A percentile compares a stretch with the other conserved stretches of the same genome.
These are phyloP conservation scores for Patiria pectinifera DNA, from an alignment of 53 echinoderm and acorn worm species.

Conservation along the genomic window DNA sequence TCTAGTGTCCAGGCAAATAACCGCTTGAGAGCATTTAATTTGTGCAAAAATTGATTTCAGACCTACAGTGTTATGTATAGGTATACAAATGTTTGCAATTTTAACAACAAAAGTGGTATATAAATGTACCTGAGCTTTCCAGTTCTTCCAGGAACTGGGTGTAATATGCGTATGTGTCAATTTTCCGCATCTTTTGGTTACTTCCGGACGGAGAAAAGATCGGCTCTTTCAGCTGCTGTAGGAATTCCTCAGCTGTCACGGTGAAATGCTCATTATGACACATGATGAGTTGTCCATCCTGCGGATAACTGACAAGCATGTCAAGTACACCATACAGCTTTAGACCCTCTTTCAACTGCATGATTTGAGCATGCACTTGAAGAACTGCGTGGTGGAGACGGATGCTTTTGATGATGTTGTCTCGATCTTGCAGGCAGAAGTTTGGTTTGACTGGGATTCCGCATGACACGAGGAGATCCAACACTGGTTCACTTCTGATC, in stretches of 20 bases:
- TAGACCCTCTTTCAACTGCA: not conserved
- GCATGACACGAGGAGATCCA: too few species aligned
- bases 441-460: not conserved
- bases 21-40: too few species aligned
- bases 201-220: not conserved
- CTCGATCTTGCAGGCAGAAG: too few species aligned
- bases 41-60: too few species aligned
- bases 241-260: not conserved
- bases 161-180: not conserved
- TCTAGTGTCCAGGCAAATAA: too few species aligned
- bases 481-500: too few species aligned
- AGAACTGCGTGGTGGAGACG: too few species aligned
- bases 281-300: not conserved
- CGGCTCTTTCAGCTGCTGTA: not conserved
- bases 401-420: too few species aligned
- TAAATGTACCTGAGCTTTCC: not conserved
- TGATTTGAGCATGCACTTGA: not conserved
- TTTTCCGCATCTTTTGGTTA: not conserved
- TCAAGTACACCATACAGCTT: conserved; percentile 12
- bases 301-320: not conserved
- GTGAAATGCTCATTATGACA: not conserved
- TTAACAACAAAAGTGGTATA: too few species aligned
- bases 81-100: too few species aligned
- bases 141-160: not conserved
- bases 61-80: too few species aligned